Evolutionary conservation across 2,113 vertebrate genomes (phyloP), one percentile per base, ranked within the genome.

Genomic region (Manacus vitellinus): DNA sequence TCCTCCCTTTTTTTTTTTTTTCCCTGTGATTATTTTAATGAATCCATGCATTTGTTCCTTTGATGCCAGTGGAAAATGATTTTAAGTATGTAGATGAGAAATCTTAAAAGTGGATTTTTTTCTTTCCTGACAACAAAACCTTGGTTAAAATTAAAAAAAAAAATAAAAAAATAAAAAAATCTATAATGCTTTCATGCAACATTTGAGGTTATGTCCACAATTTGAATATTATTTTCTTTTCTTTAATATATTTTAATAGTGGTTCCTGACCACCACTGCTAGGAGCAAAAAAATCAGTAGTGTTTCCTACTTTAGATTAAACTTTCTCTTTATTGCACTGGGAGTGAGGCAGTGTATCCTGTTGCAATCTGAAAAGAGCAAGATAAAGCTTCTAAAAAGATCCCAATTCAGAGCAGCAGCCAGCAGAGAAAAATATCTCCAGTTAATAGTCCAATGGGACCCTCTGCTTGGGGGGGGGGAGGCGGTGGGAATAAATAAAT

Each of bases 51-150:
- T 94, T 95, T 84, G 61, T 77, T 89, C 41, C 71, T 94, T 89
- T 97, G 87, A 80, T 91, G 95, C 79, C 92, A 76, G 61, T 47
- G 46, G 41, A 96, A 95, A 94, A 95, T 76, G 8, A 79, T 95
- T 97, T 97, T 88, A 95, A 92, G 80, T 80, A 97, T 89, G 88
- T 80, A 96, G 96, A 88, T 95, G 74, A 68, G 72, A 89, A 97
- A 96, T 96, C 92, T 94, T 96, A 85, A 95, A 97, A 97, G 82
- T 67, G 2, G 56, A 49, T 66, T 70, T 88, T 85, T 63, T 44
- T 88, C 85, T 77, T 85, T 52, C 37, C 52, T 66, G 62, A 85
- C 28, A 80, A 92, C 76, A 73, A 76, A 90, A 97, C 85, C 90
- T 94, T 24, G 84, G 59, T 87, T 56, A 55, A 62, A 55, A 55